These are phyloP conservation scores for Zeuzera pyrina DNA, from an alignment of 2,888 invertebrate genomes.

Conservation along the genomic window DNA sequence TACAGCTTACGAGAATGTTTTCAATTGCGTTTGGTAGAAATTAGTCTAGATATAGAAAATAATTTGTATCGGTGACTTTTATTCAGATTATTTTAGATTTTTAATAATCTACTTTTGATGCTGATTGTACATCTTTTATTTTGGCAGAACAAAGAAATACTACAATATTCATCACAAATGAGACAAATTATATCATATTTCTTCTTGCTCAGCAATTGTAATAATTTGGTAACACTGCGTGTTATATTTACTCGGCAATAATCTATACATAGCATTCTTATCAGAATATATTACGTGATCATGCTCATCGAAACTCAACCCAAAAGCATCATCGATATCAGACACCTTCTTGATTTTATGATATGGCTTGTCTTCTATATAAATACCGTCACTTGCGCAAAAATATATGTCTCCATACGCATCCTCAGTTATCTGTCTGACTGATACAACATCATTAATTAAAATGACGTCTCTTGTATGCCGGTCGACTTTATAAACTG, in stretches of 20 bases:
- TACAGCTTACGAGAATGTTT: too few species aligned
- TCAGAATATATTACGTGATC: slow-evolving; percentile 48
- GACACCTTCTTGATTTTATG: slow-evolving; percentile 32
- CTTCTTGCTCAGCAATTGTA: background rate
- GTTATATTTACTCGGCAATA: slow-evolving; percentile 31
- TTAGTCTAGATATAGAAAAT: too few species aligned
- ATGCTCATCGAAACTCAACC: slow-evolving; percentile 46
- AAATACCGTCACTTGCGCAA: slow-evolving; percentile 40
- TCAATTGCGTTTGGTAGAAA: too few species aligned
- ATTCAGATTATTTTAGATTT: too few species aligned
- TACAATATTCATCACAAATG: too few species aligned
- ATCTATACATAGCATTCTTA: slow-evolving; percentile 33
- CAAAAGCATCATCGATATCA: slow-evolving; percentile 36
- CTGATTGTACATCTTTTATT: too few species aligned
- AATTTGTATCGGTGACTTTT: too few species aligned
- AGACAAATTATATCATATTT: too few species aligned
- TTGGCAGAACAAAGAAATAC: too few species aligned
- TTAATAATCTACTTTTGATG: too few species aligned
- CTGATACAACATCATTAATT: slow-evolving; percentile 33
- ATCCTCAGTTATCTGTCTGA: slow-evolving; percentile 49
- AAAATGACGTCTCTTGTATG: slow-evolving; percentile 21
- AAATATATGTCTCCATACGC: slow-evolving; percentile 47
- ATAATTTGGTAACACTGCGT: slow-evolving; percentile 26
- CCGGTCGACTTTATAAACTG: slow-evolving; percentile 47
- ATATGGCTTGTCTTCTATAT: slow-evolving; percentile 46